Evolutionary conservation across 2,113 vertebrate genomes (phyloP).

Genomic region (Pipa parva): DNA sequence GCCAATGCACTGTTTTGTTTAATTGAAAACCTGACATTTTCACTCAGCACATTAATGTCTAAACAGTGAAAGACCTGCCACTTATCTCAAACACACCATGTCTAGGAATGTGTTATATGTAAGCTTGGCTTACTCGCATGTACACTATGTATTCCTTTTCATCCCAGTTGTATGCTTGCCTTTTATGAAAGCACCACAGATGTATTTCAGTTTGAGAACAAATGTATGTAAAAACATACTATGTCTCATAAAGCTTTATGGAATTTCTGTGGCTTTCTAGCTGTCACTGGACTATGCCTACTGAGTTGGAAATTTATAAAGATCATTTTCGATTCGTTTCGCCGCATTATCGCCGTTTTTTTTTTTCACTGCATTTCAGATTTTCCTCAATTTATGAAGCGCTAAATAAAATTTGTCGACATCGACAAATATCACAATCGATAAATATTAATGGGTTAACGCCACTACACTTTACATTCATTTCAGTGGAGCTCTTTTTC

Average conservation of each 20-base stretch:
- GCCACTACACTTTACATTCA: too few species aligned
- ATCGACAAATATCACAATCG: too few species aligned
- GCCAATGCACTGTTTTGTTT: conserved; percentile 60
- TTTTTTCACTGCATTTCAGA: too few species aligned
- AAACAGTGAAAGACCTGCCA: conserved; percentile 57
- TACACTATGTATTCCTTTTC: conserved; percentile 12
- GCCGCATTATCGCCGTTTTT: too few species aligned
- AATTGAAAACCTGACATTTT: conserved; percentile 61
- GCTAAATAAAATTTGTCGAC: too few species aligned
- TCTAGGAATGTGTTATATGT: conserved; percentile 57
- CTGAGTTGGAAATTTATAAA: too few species aligned
- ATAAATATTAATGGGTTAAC: too few species aligned
- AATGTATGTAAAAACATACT: neutral
- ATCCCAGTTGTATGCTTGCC: conserved; percentile 39
- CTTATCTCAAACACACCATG: conserved; percentile 57
- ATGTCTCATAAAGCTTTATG: neutral
- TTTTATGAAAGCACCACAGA: conserved; percentile 24
- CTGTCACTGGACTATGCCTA: neutral
- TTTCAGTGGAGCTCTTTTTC: too few species aligned
- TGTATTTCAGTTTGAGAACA: neutral
- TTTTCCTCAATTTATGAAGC: too few species aligned
- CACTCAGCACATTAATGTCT: conserved; percentile 63
- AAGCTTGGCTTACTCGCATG: conserved; percentile 20
- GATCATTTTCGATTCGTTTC: too few species aligned
- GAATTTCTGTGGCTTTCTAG: neutral